Evolutionary conservation across 2,797 vertebrate genomes (phyloP), one percentile per base, ranked within the genome.

Genomic region (Malacoctenus gilli): DNA sequence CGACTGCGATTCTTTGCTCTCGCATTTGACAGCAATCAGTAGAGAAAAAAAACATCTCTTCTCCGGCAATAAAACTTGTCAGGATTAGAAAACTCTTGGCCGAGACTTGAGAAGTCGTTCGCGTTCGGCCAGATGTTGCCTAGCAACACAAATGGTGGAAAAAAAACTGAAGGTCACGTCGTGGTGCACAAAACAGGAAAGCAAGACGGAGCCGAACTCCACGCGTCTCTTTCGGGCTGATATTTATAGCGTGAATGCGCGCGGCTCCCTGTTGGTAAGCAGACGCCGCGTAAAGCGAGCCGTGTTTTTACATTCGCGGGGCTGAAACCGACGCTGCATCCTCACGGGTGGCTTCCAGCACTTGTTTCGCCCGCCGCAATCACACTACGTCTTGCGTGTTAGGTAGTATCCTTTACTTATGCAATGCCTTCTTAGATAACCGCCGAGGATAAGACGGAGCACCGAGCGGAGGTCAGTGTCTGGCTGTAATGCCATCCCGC

Each of bases 401-500:
- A 8, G 23, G n/a, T 32, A 10, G 18, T n/a, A 23, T 19, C 32
- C 11, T 9, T 18, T 14, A 19, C 23, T 68, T 42, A 56, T 8
- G 22, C 28, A 61, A 72, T 16, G 23, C 50, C 69, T 56, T 65
- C 55, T 71, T 75, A 69, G 69, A 70, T 62, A 71, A 72, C 54
- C 30, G 49, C 53, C 28, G 35, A 34, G 4, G 43, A 43, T 53
- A 75, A 38, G 48, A 38, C 60, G 14, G 31, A 7, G 49, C 5
- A 10, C 46, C 23, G 57, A 46, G 47, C 67, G 41, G 47, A 59
- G 63, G 59, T 46, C 59, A 35, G 51, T 60, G 64, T 61, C 67
- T 49, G 60, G 52, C 49, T 77, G 75, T 80, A 72, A 78, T 73
- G 65, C 61, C 77, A 76, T 63, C 63, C 68, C 48, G 54, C 53